Base-by-base conservation (phyloP, 2,888 invertebrate genomes). In the Sinohyriopsis cumingii region DNA sequence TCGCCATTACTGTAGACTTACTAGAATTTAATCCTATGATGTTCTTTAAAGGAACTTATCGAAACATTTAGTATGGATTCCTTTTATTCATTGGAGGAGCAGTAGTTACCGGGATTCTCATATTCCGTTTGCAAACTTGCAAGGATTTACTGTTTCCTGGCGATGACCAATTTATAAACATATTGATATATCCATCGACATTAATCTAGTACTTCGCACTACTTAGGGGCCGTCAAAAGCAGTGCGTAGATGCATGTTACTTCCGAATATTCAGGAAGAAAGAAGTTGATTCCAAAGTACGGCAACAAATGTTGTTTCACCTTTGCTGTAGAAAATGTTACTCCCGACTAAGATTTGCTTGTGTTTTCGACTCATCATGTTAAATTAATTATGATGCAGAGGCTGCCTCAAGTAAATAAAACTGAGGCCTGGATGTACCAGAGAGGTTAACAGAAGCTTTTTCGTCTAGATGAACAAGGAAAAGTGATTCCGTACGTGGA, bases 251-350 rank as follows among this genome's bases (percentile, higher is more conserved):
- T 68, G 55, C n/a, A 15, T 5, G 56, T 24, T 68, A 9, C 57
- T 73, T 2, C 59, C 57, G 25, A 57, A 73, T 59, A 61, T 71
- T 25, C 45, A 67, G 24, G n/a, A 65, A 9, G 65, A 25, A 19
- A 70, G 73, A 5, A 71, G 45, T 73, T 70, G 6, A 65, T 73
- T 25, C 73, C 73, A 22, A 73, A 73, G 57, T 59, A 63, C 24
- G 68, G 70, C 28, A n/a, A n/a, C 12, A 59, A 66, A n/a, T 25
- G 28, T 28, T 3, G 62, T 12, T 20, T 24, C 54, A 45, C 22
- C n/a, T 56, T 24, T 33, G 57, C 62, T 19, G 28, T 19, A 45
- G 62, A 61, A 9, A 45, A 19, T n/a, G 28, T 61, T 20, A 45
- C 68, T 5, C 9, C 25, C 5, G 45, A 19, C 18, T 45, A 59